Evolutionary conservation across 2,888 invertebrate genomes (phyloP).

Genomic region (Bibio marci): DNA sequence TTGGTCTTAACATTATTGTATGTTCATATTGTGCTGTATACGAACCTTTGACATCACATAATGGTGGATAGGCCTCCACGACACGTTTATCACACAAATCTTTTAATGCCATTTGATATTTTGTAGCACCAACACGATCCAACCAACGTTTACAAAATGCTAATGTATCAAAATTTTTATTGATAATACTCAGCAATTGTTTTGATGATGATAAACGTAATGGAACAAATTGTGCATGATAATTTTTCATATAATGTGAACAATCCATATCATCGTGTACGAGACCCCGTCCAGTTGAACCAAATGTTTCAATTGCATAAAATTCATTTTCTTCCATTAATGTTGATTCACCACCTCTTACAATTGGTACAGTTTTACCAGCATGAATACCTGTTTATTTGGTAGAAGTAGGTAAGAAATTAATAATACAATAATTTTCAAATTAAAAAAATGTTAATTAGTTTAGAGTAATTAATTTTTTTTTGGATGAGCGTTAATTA

Average conservation of each 20-base stretch:
- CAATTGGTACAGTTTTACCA: constrained; percentile 98
- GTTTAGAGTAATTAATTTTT: too few relatives aligned
- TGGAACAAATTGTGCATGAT: constrained; percentile 81
- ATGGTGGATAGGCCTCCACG: constrained; percentile 95
- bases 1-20: constrained; percentile 90
- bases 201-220: constrained; percentile 87
- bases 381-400: constrained; percentile 69
- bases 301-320: constrained; percentile 99
- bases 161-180: constrained; percentile 91
- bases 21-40: constrained; percentile 99
- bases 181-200: constrained; percentile 76
- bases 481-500: too few relatives aligned
- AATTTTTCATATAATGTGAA: constrained; percentile 99
- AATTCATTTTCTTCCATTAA: constrained; percentile 99
- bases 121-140: constrained; percentile 89
- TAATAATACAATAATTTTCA: not conserved
- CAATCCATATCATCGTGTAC: constrained; percentile 99
- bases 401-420: constrained; percentile 4
- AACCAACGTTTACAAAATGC: constrained; percentile 99
- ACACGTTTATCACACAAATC: constrained; percentile 96
- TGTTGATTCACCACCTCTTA: constrained; percentile 94
- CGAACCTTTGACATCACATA: constrained; percentile 92
- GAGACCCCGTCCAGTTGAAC: constrained; percentile 84
- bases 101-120: constrained; percentile 96
- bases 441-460: constrained; percentile 1